These are phyloP conservation scores for Ophioninae sp. DNA, from an alignment of 2,888 invertebrate genomes.

Conservation along the genomic window DNA sequence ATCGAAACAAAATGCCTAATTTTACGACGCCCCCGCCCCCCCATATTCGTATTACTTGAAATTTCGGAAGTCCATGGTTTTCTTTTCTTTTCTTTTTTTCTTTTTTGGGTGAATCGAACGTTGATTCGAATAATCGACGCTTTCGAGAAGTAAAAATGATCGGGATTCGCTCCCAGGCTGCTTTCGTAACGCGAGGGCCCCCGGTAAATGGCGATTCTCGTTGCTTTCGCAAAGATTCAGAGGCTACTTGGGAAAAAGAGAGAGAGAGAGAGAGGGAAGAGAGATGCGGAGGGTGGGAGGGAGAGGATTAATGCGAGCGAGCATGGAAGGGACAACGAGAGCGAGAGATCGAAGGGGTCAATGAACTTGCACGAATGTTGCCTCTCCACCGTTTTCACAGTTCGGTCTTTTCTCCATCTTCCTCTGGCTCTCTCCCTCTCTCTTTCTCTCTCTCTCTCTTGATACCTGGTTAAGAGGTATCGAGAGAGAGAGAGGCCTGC, in stretches of 20 bases:
- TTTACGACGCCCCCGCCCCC: too few species aligned
- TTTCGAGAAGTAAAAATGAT: neutral
- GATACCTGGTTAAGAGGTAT: constrained; percentile 20
- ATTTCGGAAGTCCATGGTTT: too few species aligned
- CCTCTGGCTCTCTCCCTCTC: neutral
- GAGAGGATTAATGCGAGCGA: constrained; percentile 28
- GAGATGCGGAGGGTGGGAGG: constrained; percentile 12
- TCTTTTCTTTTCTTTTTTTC: too few species aligned
- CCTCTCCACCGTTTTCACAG: constrained; percentile 65
- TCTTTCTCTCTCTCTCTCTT: constrained; percentile 4
- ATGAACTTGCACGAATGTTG: constrained; percentile 72
- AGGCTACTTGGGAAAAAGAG: constrained; percentile 34
- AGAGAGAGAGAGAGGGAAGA: constrained; percentile 36
- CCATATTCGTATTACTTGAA: too few species aligned
- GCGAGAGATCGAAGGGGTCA: constrained; percentile 69
- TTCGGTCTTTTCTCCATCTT: constrained; percentile 13
- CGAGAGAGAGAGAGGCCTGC: too few species aligned
- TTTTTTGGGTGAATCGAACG: neutral
- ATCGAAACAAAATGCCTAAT: neutral
- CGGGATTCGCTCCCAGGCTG: constrained; percentile 4
- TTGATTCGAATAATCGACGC: neutral
- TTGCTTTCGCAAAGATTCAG: constrained; percentile 51
- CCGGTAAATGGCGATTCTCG: constrained; percentile 17
- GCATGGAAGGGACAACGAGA: constrained; percentile 62
- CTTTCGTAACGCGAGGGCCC: constrained; percentile 24